Base-by-base conservation (phyloP, 2,888 invertebrate species). In the Antitype chi region DNA sequence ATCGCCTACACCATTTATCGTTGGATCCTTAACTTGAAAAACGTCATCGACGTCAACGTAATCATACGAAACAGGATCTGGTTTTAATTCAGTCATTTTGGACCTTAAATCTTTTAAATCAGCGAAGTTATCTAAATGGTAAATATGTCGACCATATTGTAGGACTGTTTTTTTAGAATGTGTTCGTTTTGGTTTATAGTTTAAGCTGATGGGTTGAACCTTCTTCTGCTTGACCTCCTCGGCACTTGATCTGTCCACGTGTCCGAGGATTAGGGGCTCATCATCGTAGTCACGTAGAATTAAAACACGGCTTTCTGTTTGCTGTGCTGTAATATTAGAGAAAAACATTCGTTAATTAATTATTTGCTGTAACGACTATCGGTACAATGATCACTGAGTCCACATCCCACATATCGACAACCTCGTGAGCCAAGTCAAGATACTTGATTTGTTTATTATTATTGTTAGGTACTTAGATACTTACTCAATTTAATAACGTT, bases 41-140 rank as follows among this genome's bases (percentile, higher is more conserved):
- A 89, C 32, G 1, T 88, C 84, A 1, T 71, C 71, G 0, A 91
- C 8, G 32, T 90, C 90, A 0, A 88, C 15, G 9, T 90, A 89
- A 15, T 90, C 90, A 9, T 85, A 80, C 0, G 87, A 82, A 6
- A 89, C 0, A 0, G 57, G 7, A 8, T 55, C 28, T 1, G 62
- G 60, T 1, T 81, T 62, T 0, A 82, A 0, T 2, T 47, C 9
- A 23, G 23, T 0, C 23, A 55, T 47, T 70, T 25, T 1, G 6
- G 78, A 38, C 5, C 73, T 49, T 8, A 76, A 23, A 25, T 69
- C 62, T 17, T 23, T 52, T 1, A 63, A 4, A 20, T 74, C 28
- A 13, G 59, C 32, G 0, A 68, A 70, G 0, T 53, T 53, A 2
- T 80, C 70, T 9, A 85, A 28, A 32, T 77, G 67, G 2, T 68